Conservation (phyloP, 2,113 vertebrate species). For the Crocuta crocuta region DNA sequence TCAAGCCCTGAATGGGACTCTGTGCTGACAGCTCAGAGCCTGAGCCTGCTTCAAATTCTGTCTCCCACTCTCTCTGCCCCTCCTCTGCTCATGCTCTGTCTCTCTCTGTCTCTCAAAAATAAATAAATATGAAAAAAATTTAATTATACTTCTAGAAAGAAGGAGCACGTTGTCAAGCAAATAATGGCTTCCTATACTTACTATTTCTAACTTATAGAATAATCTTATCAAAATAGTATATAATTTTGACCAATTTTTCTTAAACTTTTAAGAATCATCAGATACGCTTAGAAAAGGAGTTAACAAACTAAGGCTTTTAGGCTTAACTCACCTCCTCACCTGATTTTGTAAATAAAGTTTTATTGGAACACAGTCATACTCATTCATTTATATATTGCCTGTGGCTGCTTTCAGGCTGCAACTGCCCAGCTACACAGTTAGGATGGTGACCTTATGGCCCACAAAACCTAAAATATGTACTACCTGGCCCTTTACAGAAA, state of each 20-base stretch:
- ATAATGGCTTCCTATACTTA: not conserved
- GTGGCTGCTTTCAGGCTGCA: not conserved
- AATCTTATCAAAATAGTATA: not conserved
- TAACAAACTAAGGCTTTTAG: not conserved
- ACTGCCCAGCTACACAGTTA: not conserved
- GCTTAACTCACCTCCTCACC: not conserved
- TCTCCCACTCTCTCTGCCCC: no score
- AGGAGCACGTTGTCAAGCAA: not conserved
- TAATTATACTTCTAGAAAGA: not conserved
- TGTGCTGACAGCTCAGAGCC: no score
- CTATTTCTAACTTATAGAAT: not conserved
- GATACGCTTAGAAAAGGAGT: not conserved
- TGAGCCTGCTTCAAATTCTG: no score
- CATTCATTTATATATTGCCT: not conserved
- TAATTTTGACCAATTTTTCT: not conserved
- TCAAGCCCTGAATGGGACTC: no score
- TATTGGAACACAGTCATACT: not conserved
- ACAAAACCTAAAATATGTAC: not conserved
- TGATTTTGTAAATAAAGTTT: not conserved
- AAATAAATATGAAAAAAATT: no score
- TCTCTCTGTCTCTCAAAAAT: no score
- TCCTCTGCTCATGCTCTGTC: no score
- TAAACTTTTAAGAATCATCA: not conserved
- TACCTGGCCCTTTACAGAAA: not conserved
- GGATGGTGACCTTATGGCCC: not conserved